Percentiles rank a stretch among this genome's conserved stretches.
Conservation (phyloP, 2,113 vertebrate species). For the Hippocampus mohnikei region DNA sequence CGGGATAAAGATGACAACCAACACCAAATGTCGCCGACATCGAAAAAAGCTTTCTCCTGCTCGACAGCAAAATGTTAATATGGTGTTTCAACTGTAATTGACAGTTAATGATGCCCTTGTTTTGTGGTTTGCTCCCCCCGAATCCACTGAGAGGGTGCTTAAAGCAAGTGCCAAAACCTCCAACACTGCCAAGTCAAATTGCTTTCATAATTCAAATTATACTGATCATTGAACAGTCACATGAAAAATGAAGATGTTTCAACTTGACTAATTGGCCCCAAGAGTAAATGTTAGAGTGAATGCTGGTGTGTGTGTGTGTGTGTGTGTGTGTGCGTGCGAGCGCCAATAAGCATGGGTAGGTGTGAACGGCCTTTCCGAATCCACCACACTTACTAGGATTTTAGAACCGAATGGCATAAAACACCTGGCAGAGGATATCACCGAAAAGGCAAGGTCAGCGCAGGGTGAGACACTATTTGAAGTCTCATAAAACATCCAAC, state of each 20-base stretch:
- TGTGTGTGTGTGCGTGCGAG: background rate
- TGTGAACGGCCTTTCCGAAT: conserved; percentile 2
- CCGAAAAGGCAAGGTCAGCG: conserved; percentile 31
- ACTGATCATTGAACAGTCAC: conserved; percentile 81
- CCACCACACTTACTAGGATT: conserved; percentile 19
- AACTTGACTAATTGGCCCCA: conserved; percentile 83
- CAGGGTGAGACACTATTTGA: conserved; percentile 18
- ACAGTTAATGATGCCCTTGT: conserved; percentile 67
- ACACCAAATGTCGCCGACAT: conserved; percentile 24
- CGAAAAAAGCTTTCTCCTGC: conserved; percentile 19
- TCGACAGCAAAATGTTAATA: conserved; percentile 45
- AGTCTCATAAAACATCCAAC: conserved; percentile 9
- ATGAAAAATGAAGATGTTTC: conserved; percentile 84
- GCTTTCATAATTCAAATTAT: conserved; percentile 87
- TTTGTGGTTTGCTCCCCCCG: conserved; percentile 67
- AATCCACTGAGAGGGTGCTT: conserved; percentile 64
- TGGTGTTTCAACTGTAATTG: conserved; percentile 52
- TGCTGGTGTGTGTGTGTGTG: conserved; percentile 37
- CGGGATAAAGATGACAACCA: conserved; percentile 9
- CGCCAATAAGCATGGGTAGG: background rate
- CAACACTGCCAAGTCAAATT: conserved; percentile 76
- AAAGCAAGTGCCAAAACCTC: conserved; percentile 61
- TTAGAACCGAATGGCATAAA: background rate
- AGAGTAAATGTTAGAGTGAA: conserved; percentile 57
- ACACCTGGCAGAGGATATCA: background rate